Conservation (phyloP, 2,113 vertebrate genomes). For the Anseranas semipalmata region DNA sequence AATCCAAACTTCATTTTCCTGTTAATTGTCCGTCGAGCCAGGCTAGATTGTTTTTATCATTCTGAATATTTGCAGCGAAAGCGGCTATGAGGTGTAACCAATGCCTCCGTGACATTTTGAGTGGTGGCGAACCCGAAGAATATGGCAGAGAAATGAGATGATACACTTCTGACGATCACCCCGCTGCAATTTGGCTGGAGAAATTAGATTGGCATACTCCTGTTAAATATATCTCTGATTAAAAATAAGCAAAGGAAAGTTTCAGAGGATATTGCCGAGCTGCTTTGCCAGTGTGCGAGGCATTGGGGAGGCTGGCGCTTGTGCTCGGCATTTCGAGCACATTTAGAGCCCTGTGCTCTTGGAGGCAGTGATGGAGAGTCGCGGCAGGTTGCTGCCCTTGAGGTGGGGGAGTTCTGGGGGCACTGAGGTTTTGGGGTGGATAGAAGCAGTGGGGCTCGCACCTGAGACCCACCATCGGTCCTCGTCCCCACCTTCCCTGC, state of each 20-base stretch:
- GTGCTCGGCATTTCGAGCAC: fast-evolving
- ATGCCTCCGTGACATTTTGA: neutral
- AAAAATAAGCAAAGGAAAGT: neutral
- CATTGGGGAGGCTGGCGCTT: neutral
- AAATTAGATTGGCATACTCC: neutral
- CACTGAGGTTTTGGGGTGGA: fast-evolving
- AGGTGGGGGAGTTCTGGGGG: neutral
- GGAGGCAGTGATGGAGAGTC: neutral
- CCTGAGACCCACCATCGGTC: neutral
- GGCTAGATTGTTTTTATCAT: neutral
- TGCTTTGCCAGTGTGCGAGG: neutral
- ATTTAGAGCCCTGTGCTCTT: neutral
- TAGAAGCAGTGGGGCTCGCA: too few relatives aligned
- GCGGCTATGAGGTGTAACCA: neutral
- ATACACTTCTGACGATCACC: neutral
- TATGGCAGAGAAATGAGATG: neutral
- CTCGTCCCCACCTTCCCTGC: neutral
- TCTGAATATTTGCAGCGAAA: neutral
- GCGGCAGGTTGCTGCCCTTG: neutral
- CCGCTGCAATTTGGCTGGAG: neutral
- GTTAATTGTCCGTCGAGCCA: slow-evolving; percentile 20
- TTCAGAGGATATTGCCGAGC: neutral
- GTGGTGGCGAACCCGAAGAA: neutral
- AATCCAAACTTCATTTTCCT: slow-evolving; percentile 48
- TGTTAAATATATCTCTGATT: neutral